phyloP scores from a whole-genome alignment of 2,113 vertebrate species.

The Scophthalmus maximus region DNA sequence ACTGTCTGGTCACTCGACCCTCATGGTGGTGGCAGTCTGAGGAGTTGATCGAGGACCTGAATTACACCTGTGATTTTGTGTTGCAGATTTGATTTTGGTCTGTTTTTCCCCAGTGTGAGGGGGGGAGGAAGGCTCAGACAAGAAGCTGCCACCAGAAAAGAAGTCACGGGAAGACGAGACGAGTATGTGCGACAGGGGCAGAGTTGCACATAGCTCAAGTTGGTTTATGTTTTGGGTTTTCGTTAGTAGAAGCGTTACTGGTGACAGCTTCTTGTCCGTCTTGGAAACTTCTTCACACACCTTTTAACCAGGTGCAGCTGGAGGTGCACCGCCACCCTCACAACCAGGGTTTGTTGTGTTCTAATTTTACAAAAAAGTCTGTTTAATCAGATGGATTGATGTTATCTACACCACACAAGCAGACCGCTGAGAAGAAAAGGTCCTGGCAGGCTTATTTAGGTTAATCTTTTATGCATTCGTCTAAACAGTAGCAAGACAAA shows the following conservation, averaged over 20 bases:
- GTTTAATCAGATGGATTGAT: background rate
- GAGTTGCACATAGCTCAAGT: no score
- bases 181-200: no score
- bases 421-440: no score
- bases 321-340: no score
- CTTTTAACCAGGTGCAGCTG: no score
- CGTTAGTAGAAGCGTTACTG: no score
- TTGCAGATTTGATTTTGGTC: constrained; percentile 3
- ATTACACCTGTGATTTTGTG: constrained; percentile 52
- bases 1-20: constrained; percentile 20
- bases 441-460: background rate
- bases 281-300: no score
- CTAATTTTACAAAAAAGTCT: background rate
- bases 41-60: background rate
- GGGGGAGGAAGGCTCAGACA: no score
- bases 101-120: background rate
- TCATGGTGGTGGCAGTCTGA: constrained; percentile 20
- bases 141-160: no score
- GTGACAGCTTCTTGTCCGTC: no score
- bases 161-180: no score
- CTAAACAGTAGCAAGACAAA: constrained; percentile 6
- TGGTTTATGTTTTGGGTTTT: no score
- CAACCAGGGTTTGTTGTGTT: constrained; percentile 7
- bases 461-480: constrained; percentile 40
- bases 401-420: background rate